Conservation (phyloP, 2,888 invertebrate species). For the Aleiodes leptofemur region DNA sequence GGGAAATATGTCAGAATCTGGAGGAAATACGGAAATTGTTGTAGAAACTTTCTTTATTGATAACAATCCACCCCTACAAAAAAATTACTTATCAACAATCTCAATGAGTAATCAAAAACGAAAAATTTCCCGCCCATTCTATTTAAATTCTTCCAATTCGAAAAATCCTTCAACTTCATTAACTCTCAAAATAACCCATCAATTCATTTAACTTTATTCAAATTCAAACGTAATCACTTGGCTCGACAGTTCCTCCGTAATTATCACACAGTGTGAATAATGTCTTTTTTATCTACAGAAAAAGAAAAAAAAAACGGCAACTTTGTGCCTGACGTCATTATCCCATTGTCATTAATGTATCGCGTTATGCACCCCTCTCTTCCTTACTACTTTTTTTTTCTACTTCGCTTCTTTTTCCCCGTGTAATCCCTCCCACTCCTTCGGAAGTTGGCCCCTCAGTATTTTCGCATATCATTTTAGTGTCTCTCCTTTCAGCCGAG, state of each 20-base stretch:
- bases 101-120: too few species aligned
- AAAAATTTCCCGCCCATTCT: too few species aligned
- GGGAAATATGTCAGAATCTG: too few species aligned
- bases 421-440: not conserved
- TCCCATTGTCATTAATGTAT: constrained; percentile 70
- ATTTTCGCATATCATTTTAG: constrained; percentile 11
- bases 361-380: constrained; percentile 52
- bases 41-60: too few species aligned
- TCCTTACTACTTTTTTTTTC: constrained; percentile 45
- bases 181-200: too few species aligned
- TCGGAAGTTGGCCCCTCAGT: too few species aligned
- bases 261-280: constrained; percentile 72
- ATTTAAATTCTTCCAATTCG: too few species aligned
- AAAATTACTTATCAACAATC: too few species aligned
- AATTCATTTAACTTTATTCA: constrained; percentile 36
- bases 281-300: constrained; percentile 67
- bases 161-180: constrained; percentile 40
- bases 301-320: constrained; percentile 37
- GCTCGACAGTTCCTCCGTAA: constrained; percentile 62
- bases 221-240: constrained; percentile 48
- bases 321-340: constrained; percentile 66
- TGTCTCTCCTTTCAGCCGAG: constrained; percentile 27
- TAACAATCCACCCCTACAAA: too few species aligned
- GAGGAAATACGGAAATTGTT: too few species aligned
- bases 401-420: not conserved